These are phyloP conservation scores for Lysiphlebus fabarum DNA, from an alignment of 1,140 invertebrate genomes.

Conservation along the genomic window DNA sequence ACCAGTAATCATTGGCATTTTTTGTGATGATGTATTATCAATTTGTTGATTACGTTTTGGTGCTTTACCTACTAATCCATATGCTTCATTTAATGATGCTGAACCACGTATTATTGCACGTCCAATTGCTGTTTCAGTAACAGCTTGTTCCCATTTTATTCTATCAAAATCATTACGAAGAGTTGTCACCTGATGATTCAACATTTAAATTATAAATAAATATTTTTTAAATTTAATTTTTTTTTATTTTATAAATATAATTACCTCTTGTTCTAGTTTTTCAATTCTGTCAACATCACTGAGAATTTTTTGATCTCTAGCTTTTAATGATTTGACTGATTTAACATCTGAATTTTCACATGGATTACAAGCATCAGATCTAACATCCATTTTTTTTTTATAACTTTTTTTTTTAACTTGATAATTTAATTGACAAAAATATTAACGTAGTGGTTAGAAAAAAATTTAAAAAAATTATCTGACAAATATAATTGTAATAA, in stretches of 20 bases:
- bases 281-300: constrained; percentile 15
- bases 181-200: constrained; percentile 7
- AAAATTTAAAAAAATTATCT: background rate
- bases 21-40: background rate
- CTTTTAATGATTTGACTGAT: background rate
- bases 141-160: constrained; percentile 25
- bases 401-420: background rate
- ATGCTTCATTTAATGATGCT: constrained; percentile 25
- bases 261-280: constrained; percentile 23
- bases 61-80: background rate
- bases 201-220: background rate
- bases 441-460: background rate
- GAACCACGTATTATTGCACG: constrained; percentile 27
- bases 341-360: background rate
- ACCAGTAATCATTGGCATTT: constrained; percentile 1
- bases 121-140: constrained; percentile 27
- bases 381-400: background rate
- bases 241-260: too few species aligned
- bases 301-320: constrained; percentile 5
- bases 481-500: background rate
- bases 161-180: constrained; percentile 20
- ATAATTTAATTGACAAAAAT: background rate
- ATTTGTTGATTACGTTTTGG: constrained; percentile 14
- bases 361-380: background rate
- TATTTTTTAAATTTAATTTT: constrained; percentile 1